Conservation (phyloP, 37 sponge, comb jelly and placozoan genomes). For the Aphrocallistes beatrix region DNA sequence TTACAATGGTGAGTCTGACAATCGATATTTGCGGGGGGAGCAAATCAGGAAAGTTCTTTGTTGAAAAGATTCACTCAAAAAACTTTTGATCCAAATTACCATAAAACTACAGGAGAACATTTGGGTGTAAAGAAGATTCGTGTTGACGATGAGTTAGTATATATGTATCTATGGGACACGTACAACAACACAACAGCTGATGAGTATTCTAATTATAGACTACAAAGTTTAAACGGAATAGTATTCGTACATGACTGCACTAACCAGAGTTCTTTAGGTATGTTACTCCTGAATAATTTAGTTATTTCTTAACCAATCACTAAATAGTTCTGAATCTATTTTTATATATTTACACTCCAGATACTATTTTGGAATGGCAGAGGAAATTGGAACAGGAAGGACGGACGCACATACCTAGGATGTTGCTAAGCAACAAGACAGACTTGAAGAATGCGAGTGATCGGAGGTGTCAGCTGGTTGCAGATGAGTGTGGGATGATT, state of each 20-base stretch:
- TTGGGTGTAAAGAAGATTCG: background rate
- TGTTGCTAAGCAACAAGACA: background rate
- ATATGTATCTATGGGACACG: background rate
- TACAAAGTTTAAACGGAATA: background rate
- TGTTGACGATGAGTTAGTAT: background rate
- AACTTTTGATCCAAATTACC: background rate
- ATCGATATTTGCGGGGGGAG: background rate
- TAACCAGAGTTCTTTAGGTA: background rate
- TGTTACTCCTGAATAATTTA: background rate
- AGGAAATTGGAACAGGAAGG: background rate
- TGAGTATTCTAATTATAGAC: background rate
- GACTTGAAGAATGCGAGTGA: background rate
- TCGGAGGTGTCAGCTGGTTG: background rate
- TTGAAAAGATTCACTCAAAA: background rate
- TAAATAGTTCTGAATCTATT: background rate
- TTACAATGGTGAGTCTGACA: no score
- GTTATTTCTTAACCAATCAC: background rate
- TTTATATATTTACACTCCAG: background rate
- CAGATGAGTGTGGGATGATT: background rate
- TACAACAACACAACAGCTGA: background rate
- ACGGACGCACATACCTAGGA: constrained; percentile 10
- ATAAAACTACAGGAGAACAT: background rate
- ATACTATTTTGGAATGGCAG: background rate
- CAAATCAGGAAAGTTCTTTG: background rate
- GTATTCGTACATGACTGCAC: background rate